phyloP scores from a whole-genome alignment of 2,113 vertebrate species.

The Planiliza haematocheilus region DNA sequence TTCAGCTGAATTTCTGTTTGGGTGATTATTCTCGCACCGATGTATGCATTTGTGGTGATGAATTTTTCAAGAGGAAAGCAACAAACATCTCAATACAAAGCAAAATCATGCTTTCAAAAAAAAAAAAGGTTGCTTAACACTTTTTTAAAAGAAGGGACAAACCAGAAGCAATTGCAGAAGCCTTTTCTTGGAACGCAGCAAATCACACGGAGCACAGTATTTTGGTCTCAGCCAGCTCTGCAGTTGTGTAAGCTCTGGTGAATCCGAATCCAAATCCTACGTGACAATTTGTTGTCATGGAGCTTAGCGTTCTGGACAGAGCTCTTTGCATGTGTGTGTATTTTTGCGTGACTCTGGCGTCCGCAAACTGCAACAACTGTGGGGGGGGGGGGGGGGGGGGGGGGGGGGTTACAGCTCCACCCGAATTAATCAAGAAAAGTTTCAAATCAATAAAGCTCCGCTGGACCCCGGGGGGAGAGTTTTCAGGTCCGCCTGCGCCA shows the following conservation, averaged over 20 bases:
- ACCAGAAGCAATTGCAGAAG: background rate
- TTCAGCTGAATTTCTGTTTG: background rate
- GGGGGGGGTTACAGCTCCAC: background rate
- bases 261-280: slow-evolving; percentile 65
- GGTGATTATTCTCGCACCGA: background rate
- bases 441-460: slow-evolving; percentile 44
- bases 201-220: slow-evolving; percentile 39
- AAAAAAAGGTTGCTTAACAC: background rate
- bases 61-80: background rate
- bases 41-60: background rate
- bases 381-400: accelerated
- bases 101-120: slow-evolving; percentile 1
- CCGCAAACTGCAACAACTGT: slow-evolving; percentile 8
- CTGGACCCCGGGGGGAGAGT: slow-evolving; percentile 13
- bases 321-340: background rate
- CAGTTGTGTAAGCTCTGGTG: slow-evolving; percentile 40
- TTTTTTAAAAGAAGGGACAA: background rate
- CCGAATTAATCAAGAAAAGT: slow-evolving; percentile 58
- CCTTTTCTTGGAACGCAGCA: slow-evolving; percentile 27
- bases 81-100: background rate
- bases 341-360: slow-evolving; percentile 7
- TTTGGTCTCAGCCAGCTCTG: slow-evolving; percentile 39
- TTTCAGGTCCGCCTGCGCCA: slow-evolving; percentile 23
- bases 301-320: slow-evolving; percentile 50
- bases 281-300: slow-evolving; percentile 60